Evolutionary conservation across 2,888 invertebrate genomes (phyloP).

Genomic region (Pristionchus mayeri): DNA sequence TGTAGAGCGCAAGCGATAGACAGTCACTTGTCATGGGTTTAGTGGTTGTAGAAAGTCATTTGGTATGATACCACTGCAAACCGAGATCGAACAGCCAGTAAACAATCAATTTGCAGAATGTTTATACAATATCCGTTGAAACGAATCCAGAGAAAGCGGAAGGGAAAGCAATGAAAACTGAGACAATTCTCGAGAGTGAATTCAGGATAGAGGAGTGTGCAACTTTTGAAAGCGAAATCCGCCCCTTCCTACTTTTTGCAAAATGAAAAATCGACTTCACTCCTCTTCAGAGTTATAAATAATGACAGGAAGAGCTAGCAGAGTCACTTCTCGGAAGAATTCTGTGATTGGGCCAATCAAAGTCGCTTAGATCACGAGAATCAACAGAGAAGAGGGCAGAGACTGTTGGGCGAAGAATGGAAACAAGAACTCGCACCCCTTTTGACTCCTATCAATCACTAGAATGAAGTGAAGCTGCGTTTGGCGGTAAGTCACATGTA

Average conservation of each 20-base stretch:
- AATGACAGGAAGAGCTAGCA: background rate
- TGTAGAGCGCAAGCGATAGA: too few relatives aligned
- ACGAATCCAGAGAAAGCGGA: slow-evolving; percentile 14
- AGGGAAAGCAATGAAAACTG: slow-evolving; percentile 1
- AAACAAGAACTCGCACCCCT: background rate
- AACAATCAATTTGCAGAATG: slow-evolving; percentile 17
- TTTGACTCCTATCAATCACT: slow-evolving; percentile 31
- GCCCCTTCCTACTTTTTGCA: background rate
- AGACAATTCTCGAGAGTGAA: slow-evolving; percentile 41
- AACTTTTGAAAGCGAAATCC: background rate
- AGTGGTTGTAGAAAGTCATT: background rate
- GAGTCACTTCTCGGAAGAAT: background rate
- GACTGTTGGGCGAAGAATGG: slow-evolving; percentile 7
- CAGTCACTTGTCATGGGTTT: background rate
- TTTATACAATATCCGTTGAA: slow-evolving; percentile 2
- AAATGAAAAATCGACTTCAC: background rate
- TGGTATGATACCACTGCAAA: background rate
- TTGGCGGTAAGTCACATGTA: background rate
- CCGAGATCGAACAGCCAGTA: background rate
- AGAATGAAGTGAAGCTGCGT: slow-evolving; percentile 13
- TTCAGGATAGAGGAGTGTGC: slow-evolving; percentile 19
- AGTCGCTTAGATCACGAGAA: slow-evolving; percentile 31
- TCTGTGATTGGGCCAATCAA: background rate
- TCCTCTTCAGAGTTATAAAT: background rate
- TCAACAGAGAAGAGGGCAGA: slow-evolving; percentile 2